Evolutionary conservation across 2,113 vertebrate genomes (phyloP).

Genomic region (Neopipo cinnamomea): DNA sequence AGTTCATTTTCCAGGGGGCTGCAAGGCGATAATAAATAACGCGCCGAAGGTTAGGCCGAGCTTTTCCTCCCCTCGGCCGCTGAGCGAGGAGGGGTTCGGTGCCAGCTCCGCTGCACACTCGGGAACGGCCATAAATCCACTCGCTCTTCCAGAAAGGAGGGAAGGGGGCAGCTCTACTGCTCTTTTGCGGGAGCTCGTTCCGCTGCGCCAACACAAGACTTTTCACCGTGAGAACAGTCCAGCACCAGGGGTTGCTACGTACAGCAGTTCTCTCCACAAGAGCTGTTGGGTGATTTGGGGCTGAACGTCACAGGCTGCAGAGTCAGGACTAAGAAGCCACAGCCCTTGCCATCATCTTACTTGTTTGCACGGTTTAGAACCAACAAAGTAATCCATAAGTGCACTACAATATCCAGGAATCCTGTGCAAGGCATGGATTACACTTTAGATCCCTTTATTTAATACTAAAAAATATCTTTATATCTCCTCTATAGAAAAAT

Average conservation of each 20-base stretch:
- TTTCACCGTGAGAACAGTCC: background rate
- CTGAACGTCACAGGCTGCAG: background rate
- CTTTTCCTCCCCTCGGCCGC: background rate
- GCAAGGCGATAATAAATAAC: slow-evolving; percentile 44
- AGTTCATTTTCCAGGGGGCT: slow-evolving; percentile 37
- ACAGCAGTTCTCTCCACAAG: background rate
- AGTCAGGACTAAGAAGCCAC: background rate
- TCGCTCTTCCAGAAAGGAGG: background rate
- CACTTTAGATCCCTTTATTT: background rate
- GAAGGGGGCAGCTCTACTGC: background rate
- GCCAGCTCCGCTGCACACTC: background rate
- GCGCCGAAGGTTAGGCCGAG: background rate
- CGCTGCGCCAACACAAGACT: background rate
- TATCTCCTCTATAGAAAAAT: background rate
- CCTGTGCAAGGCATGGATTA: background rate
- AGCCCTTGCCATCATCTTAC: background rate
- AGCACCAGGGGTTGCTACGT: background rate
- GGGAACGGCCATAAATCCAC: background rate
- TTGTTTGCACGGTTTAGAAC: background rate
- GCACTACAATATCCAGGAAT: background rate
- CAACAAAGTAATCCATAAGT: background rate
- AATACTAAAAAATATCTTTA: background rate
- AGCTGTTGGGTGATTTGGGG: background rate
- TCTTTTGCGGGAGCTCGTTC: background rate
- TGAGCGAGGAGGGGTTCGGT: background rate